Conservation (phyloP, 2,113 vertebrate species). For the Oreochromis spilurus region DNA sequence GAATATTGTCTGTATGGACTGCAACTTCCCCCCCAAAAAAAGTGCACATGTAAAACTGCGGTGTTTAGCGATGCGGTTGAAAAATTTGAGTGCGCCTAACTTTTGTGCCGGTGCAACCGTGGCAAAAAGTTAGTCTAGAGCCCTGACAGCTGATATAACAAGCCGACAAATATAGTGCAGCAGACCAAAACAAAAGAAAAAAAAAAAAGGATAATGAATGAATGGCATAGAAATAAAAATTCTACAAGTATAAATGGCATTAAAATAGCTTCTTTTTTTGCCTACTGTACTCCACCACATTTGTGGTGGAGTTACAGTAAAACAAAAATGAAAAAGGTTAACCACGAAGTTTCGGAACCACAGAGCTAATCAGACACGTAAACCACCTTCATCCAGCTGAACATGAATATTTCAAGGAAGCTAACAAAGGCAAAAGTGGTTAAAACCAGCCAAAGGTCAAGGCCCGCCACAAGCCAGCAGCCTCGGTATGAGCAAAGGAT, state of each 20-base stretch:
- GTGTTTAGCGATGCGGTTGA: too few species aligned
- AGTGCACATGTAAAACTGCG: too few species aligned
- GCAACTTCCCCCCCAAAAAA: fast-evolving
- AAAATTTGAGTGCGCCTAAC: fast-evolving
- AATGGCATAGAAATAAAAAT: not conserved
- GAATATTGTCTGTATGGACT: too few species aligned
- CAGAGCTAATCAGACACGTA: not conserved
- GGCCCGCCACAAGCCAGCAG: not conserved
- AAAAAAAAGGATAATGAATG: not conserved
- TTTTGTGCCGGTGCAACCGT: too few species aligned
- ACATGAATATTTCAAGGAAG: not conserved
- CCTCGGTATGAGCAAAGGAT: not conserved
- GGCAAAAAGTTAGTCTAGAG: too few species aligned
- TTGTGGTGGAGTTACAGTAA: not conserved
- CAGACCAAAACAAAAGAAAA: not conserved
- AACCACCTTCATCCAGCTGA: not conserved
- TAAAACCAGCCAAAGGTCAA: not conserved
- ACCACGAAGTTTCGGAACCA: not conserved
- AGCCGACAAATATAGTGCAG: not conserved
- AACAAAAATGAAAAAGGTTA: not conserved
- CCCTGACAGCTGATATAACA: not conserved
- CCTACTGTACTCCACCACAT: not conserved
- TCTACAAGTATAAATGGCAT: not conserved
- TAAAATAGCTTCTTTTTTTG: not conserved
- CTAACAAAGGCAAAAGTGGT: not conserved